A percentile compares a stretch with the other conserved stretches of the same genome.
phyloP scores from a whole-genome alignment of 2,113 vertebrate species.

The Ciconia maguari region DNA sequence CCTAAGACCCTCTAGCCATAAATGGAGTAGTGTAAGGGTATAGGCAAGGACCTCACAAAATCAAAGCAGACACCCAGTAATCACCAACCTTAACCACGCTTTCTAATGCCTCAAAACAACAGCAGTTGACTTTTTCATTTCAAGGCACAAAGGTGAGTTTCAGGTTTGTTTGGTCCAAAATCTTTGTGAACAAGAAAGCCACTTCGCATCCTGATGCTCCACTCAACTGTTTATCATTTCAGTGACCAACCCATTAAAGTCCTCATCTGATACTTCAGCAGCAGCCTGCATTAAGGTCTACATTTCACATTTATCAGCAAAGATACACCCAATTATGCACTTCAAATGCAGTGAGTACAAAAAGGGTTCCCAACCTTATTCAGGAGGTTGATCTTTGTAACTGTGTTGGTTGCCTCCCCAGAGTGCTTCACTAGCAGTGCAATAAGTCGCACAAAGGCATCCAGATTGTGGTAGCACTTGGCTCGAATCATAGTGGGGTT shows the following conservation, averaged over 20 bases:
- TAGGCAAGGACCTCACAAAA: neutral
- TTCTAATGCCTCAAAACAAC: neutral
- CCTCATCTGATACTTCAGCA: neutral
- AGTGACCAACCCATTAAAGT: neutral
- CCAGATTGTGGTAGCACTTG: constrained; percentile 98
- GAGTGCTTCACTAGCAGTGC: constrained; percentile 97
- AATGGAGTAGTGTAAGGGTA: neutral
- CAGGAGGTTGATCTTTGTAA: constrained; percentile 98
- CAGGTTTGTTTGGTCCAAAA: neutral
- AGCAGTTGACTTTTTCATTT: neutral
- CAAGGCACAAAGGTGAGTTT: neutral
- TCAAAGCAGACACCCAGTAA: neutral
- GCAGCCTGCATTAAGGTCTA: neutral
- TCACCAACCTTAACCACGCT: neutral
- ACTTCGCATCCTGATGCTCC: neutral
- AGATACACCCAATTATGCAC: accelerated
- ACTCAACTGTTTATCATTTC: neutral
- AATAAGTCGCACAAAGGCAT: constrained; percentile 96
- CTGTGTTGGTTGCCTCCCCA: constrained; percentile 97
- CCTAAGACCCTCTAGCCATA: neutral
- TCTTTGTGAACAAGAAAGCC: neutral
- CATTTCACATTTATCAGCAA: neutral
- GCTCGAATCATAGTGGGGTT: constrained; percentile 96
- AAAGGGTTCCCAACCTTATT: constrained; percentile 83
- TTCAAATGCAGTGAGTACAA: accelerated